Percentiles rank a stretch among this genome's conserved stretches.
These are phyloP conservation scores for Selenia dentaria DNA, from an alignment of 2,888 invertebrate genomes.

Conservation along the genomic window DNA sequence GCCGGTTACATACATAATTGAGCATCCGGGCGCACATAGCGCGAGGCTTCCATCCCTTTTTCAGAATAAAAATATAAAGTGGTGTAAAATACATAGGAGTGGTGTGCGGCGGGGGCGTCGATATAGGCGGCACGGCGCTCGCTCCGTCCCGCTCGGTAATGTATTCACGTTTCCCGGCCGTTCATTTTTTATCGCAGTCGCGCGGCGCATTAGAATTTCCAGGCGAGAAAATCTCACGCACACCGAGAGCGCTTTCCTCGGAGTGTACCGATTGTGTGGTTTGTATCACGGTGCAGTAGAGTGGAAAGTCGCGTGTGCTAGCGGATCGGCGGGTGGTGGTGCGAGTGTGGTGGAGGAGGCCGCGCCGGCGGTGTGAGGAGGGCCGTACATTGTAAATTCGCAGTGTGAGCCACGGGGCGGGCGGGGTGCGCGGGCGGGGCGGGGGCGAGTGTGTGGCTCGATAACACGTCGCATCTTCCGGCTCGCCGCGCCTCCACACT, in stretches of 20 bases:
- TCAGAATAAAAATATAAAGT: constrained; percentile 72
- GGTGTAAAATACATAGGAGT: constrained; percentile 61
- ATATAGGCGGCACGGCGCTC: constrained; percentile 41
- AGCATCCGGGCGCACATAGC: constrained; percentile 51
- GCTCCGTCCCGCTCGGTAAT: constrained; percentile 72
- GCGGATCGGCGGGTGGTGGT: constrained; percentile 31
- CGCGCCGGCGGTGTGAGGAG: constrained; percentile 33
- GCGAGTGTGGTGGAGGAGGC: constrained; percentile 43
- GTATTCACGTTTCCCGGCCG: constrained; percentile 80
- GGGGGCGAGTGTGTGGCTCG: constrained; percentile 52
- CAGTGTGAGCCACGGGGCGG: constrained; percentile 44
- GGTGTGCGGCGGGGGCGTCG: constrained; percentile 40
- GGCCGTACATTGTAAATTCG: constrained; percentile 74
- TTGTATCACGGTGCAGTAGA: constrained; percentile 20
- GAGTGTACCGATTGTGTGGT: background rate
- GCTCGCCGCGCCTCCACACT: constrained; percentile 38
- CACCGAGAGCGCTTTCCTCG: constrained; percentile 40
- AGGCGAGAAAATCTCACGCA: constrained; percentile 82
- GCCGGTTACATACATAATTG: constrained; percentile 57
- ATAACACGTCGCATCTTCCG: constrained; percentile 53
- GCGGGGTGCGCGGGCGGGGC: constrained; percentile 27
- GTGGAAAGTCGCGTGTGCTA: constrained; percentile 14
- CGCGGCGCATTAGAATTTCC: constrained; percentile 83
- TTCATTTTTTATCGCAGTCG: constrained; percentile 84
- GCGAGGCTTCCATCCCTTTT: constrained; percentile 57